Evolutionary conservation across 2,888 invertebrate species (phyloP).

Genomic region (Encarsia formosa): DNA sequence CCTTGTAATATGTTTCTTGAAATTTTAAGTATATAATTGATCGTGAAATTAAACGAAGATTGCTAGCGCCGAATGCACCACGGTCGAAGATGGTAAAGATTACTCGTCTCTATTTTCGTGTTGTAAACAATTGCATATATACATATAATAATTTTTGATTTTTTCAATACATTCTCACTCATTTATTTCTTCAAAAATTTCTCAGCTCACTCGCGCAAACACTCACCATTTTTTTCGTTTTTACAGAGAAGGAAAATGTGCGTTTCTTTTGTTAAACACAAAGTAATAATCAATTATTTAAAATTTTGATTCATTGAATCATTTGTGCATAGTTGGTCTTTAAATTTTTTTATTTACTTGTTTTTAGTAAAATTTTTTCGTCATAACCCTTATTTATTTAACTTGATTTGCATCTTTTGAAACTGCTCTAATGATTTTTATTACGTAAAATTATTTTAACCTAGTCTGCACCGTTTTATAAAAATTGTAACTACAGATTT

Average conservation of each 20-base stretch:
- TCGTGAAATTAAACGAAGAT: conserved; percentile 1
- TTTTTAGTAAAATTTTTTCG: too few relatives aligned
- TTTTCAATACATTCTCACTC: conserved; percentile 6
- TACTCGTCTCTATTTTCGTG: not conserved
- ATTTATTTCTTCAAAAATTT: conserved; percentile 4
- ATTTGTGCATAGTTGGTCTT: conserved; percentile 3
- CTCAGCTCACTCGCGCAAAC: conserved; percentile 19
- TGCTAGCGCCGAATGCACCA: not conserved
- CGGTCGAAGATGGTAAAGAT: too few relatives aligned
- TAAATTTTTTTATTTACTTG: conserved; percentile 2
- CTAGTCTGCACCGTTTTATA: too few relatives aligned
- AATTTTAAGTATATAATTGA: conserved; percentile 4
- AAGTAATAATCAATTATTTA: conserved; percentile 9
- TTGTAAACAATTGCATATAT: conserved; percentile 7
- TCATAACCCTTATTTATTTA: too few relatives aligned
- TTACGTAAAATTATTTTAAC: too few relatives aligned
- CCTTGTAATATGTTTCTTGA: too few relatives aligned
- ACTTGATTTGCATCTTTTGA: too few relatives aligned
- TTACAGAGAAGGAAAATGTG: conserved; percentile 24
- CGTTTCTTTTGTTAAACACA: conserved; percentile 14
- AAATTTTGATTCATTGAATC: conserved; percentile 9
- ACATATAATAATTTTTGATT: conserved; percentile 13
- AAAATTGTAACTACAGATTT: too few relatives aligned
- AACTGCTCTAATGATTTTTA: too few relatives aligned
- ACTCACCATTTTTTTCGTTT: conserved; percentile 15